A percentile compares a stretch with the other conserved stretches of the same genome.
Evolutionary conservation across 2,113 vertebrate genomes (phyloP).

Genomic region (Catharus minimus): DNA sequence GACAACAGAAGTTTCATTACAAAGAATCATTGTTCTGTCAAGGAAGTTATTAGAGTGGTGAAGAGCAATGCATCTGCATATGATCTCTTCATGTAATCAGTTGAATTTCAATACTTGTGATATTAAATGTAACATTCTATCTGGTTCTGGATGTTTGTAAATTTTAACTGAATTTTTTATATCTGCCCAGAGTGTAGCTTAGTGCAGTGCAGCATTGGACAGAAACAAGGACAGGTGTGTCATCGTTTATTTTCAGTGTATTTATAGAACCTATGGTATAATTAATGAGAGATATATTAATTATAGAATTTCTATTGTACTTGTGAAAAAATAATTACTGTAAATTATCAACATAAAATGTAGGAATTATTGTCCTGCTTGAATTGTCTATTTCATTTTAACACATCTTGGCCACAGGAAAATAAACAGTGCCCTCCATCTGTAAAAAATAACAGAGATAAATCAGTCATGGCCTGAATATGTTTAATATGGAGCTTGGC

Average conservation of each 20-base stretch:
- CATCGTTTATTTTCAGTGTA: neutral
- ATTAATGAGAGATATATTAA: neutral
- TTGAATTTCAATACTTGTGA: neutral
- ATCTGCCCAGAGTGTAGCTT: neutral
- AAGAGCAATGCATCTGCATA: neutral
- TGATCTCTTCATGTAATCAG: neutral
- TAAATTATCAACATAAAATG: neutral
- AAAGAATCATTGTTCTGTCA: neutral
- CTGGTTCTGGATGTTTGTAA: neutral
- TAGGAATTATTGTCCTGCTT: neutral
- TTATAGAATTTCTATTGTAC: neutral
- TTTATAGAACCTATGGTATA: neutral
- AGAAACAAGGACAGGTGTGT: neutral
- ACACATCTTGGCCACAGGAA: neutral
- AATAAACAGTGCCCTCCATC: neutral
- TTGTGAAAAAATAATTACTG: neutral
- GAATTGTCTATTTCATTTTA: neutral
- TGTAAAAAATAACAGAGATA: neutral
- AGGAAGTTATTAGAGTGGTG: neutral
- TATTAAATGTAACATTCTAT: neutral
- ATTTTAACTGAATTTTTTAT: neutral
- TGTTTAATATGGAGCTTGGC: neutral
- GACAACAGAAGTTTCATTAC: neutral
- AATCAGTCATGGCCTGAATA: neutral
- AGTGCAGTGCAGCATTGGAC: neutral